These are phyloP conservation scores for Anas flavirostris DNA, from an alignment of 2,797 vertebrate species.

Conservation along the genomic window DNA sequence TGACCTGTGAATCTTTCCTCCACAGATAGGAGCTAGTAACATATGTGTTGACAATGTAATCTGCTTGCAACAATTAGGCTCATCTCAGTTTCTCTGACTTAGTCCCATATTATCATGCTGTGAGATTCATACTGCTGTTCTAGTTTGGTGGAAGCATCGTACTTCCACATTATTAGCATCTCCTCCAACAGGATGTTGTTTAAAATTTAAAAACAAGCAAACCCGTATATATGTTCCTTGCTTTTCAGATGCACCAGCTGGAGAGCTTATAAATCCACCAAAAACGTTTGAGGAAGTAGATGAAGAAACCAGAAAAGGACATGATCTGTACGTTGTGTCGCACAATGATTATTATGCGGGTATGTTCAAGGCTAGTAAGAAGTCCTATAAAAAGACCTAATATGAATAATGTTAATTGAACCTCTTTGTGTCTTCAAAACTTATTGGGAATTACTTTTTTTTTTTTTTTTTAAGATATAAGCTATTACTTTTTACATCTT, in stretches of 20 bases:
- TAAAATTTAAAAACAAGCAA: not conserved
- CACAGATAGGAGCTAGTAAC: not conserved
- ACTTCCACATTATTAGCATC: not conserved
- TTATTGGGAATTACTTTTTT: not conserved
- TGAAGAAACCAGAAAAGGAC: constrained; percentile 79
- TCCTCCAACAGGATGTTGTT: not conserved
- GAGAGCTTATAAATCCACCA: constrained; percentile 84
- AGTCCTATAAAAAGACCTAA: not conserved
- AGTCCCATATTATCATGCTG: not conserved
- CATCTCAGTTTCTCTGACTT: not conserved
- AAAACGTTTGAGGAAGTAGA: constrained; percentile 82
- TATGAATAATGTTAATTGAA: not conserved
- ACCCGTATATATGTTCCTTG: not conserved
- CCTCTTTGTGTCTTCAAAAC: not conserved
- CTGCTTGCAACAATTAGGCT: not conserved
- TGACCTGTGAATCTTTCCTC: not conserved
- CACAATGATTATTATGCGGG: constrained; percentile 84
- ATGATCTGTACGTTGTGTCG: constrained; percentile 80
- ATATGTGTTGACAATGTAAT: not conserved
- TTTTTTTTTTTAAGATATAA: not conserved
- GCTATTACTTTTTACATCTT: not conserved
- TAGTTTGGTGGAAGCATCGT: not conserved
- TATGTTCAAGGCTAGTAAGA: constrained; percentile 1
- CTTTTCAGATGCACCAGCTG: constrained; percentile 64
- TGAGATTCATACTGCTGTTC: not conserved